These are phyloP conservation scores for Campopleginae sp. DNA, from an alignment of 2,888 invertebrate genomes.

Conservation along the genomic window DNA sequence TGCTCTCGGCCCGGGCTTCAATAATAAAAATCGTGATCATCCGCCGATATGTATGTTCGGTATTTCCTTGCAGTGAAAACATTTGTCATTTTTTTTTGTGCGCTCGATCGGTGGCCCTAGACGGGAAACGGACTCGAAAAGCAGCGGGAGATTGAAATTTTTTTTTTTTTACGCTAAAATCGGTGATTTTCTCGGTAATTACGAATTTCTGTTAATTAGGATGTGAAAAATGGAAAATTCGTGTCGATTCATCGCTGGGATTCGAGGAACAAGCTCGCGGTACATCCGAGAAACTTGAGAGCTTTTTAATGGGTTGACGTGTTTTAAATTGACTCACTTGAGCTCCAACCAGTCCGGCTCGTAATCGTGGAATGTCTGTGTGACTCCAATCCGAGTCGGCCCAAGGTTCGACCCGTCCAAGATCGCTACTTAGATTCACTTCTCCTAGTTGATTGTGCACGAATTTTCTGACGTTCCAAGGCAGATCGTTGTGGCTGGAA, in stretches of 20 bases:
- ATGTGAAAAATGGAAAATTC: neutral
- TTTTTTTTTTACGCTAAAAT: too few relatives aligned
- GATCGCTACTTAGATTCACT: slow-evolving; percentile 83
- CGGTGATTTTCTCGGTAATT: neutral
- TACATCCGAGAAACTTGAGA: neutral
- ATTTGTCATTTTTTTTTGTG: slow-evolving; percentile 1
- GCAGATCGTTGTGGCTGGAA: slow-evolving; percentile 91
- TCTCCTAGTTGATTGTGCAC: slow-evolving; percentile 89
- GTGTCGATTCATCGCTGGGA: neutral
- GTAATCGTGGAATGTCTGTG: slow-evolving; percentile 94
- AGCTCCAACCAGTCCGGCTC: slow-evolving; percentile 93
- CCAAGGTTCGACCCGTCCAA: slow-evolving; percentile 91
- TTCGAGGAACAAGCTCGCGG: neutral
- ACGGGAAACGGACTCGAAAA: neutral
- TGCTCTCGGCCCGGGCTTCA: neutral
- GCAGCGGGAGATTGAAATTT: neutral
- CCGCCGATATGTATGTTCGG: slow-evolving; percentile 17
- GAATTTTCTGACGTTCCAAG: slow-evolving; percentile 96
- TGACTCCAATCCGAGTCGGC: slow-evolving; percentile 95
- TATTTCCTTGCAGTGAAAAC: slow-evolving; percentile 33
- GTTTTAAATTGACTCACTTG: slow-evolving; percentile 85
- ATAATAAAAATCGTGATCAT: slow-evolving; percentile 46
- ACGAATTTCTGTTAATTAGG: neutral
- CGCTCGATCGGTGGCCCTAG: neutral
- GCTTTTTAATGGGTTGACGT: neutral